A percentile compares a stretch with the other conserved stretches of the same genome.
Evolutionary conservation across 2,113 vertebrate species (phyloP).

Genomic region (Amazona vittata): DNA sequence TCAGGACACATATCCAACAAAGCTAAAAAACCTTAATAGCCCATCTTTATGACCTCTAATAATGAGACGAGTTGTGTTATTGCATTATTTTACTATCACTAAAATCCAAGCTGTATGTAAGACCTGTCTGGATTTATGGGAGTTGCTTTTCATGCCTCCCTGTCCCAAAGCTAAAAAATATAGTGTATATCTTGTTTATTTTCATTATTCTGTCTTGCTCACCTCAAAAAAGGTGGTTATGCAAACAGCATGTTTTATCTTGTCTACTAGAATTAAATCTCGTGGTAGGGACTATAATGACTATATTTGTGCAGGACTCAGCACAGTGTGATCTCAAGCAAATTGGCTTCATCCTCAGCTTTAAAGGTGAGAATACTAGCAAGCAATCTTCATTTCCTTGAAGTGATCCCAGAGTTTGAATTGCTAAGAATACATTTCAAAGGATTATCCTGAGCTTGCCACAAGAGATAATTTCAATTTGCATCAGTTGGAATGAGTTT

Average conservation of each 20-base stretch:
- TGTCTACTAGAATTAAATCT: background rate
- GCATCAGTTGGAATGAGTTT: background rate
- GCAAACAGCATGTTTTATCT: background rate
- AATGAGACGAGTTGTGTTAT: background rate
- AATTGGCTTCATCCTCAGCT: background rate
- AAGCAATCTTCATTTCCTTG: background rate
- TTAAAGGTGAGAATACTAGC: background rate
- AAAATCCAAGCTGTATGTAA: background rate
- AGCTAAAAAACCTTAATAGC: background rate
- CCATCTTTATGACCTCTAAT: background rate
- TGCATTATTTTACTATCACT: background rate
- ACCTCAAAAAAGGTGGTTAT: background rate
- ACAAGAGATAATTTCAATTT: constrained; percentile 21
- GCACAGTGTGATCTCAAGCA: background rate
- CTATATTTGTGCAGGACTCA: background rate
- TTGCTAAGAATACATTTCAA: background rate
- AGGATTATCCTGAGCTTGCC: background rate
- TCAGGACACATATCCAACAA: background rate
- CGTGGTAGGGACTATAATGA: background rate
- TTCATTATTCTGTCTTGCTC: background rate
- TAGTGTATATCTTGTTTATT: background rate
- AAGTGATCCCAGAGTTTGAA: background rate
- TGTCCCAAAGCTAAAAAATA: background rate
- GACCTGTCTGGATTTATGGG: background rate
- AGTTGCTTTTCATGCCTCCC: background rate